Evolutionary conservation across 2,113 vertebrate genomes (phyloP).

Genomic region (Bubo blakistoni): DNA sequence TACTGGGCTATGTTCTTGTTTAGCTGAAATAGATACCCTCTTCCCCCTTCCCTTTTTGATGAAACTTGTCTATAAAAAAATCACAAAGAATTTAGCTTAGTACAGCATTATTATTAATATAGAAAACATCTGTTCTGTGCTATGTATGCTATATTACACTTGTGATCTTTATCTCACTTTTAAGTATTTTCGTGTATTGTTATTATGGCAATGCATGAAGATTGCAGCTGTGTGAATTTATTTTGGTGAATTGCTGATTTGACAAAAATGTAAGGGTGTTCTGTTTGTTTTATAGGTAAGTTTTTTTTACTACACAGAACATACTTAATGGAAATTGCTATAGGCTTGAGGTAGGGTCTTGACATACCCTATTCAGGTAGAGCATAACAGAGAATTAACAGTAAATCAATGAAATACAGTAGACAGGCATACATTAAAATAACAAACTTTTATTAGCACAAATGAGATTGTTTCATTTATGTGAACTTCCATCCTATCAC

Average conservation of each 20-base stretch:
- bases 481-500: background rate
- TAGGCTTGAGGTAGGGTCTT: background rate
- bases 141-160: background rate
- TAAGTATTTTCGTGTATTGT: background rate
- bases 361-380: background rate
- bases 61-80: background rate
- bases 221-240: background rate
- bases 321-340: background rate
- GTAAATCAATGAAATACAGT: background rate
- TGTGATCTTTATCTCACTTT: constrained; percentile 7
- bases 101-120: background rate
- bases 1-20: background rate
- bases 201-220: background rate
- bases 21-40: background rate
- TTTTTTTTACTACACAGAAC: background rate
- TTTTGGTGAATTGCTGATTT: background rate
- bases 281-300: background rate
- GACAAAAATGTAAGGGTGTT: background rate
- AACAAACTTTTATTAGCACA: background rate
- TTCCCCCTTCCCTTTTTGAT: background rate
- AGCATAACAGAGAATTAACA: background rate
- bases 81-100: background rate
- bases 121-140: constrained; percentile 1
- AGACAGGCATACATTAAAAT: background rate
- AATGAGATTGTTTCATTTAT: background rate